These are phyloP conservation scores for Cerceris rybyensis DNA, from an alignment of 2,888 invertebrate genomes.

Conservation along the genomic window DNA sequence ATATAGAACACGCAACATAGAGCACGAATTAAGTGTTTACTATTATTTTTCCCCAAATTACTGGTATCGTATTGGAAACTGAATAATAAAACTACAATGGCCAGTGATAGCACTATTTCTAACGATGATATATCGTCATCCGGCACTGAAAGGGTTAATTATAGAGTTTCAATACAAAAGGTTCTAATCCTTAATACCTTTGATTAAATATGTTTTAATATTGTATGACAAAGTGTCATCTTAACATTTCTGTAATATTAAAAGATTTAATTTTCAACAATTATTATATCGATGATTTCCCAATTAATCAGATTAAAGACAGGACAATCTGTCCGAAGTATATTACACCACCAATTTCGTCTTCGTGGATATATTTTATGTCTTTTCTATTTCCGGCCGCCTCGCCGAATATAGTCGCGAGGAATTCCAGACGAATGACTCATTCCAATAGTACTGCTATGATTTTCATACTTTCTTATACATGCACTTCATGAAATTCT, in stretches of 20 bases:
- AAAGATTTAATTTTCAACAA: too few species aligned
- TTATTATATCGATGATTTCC: neutral
- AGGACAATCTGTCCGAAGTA: neutral
- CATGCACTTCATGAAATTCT: neutral
- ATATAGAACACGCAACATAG: too few species aligned
- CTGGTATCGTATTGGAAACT: too few species aligned
- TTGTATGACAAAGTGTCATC: too few species aligned
- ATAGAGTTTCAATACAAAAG: too few species aligned
- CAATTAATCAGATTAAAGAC: neutral
- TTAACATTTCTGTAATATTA: too few species aligned
- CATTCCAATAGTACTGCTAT: constrained; percentile 8
- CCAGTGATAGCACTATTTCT: too few species aligned
- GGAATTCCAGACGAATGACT: constrained; percentile 27
- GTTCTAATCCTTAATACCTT: neutral
- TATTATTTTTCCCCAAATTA: too few species aligned
- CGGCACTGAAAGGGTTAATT: too few species aligned
- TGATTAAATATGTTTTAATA: neutral
- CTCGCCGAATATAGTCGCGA: constrained; percentile 30
- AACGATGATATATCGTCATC: too few species aligned
- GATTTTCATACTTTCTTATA: neutral
- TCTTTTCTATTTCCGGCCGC: neutral
- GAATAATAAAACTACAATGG: too few species aligned
- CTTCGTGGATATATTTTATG: neutral
- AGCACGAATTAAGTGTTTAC: too few species aligned
- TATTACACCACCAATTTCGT: neutral